Evolutionary conservation across 2,113 vertebrate genomes (phyloP).

Genomic region (Axis porcinus): DNA sequence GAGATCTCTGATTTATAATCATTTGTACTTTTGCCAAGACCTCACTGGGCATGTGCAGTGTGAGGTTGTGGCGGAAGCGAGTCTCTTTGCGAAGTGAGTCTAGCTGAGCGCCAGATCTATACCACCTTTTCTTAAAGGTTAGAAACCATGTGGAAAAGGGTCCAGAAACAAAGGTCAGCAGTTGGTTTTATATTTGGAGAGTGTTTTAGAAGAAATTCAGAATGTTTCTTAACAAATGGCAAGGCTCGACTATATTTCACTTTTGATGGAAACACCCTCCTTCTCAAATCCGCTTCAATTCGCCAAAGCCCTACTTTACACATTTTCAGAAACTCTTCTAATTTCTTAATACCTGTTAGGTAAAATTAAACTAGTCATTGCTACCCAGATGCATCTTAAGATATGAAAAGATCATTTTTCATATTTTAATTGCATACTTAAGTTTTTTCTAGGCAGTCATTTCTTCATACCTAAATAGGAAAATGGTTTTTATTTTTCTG

Average conservation of each 20-base stretch:
- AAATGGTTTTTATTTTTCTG: background rate
- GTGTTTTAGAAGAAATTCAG: background rate
- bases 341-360: background rate
- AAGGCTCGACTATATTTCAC: background rate
- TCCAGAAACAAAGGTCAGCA: background rate
- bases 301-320: background rate
- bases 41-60: background rate
- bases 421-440: background rate
- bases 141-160: background rate
- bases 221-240: background rate
- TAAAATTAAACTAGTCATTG: background rate
- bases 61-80: background rate
- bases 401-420: background rate
- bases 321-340: background rate
- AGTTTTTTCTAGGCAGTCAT: background rate
- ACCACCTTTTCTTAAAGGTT: background rate
- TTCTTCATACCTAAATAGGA: background rate
- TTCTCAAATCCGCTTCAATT: background rate
- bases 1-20: background rate
- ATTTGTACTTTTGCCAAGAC: background rate
- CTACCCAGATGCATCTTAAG: background rate
- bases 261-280: background rate
- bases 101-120: background rate
- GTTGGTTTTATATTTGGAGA: background rate
- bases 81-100: background rate